Evolutionary conservation across 2,888 invertebrate species (phyloP).

Genomic region (Lasioglossum morio): DNA sequence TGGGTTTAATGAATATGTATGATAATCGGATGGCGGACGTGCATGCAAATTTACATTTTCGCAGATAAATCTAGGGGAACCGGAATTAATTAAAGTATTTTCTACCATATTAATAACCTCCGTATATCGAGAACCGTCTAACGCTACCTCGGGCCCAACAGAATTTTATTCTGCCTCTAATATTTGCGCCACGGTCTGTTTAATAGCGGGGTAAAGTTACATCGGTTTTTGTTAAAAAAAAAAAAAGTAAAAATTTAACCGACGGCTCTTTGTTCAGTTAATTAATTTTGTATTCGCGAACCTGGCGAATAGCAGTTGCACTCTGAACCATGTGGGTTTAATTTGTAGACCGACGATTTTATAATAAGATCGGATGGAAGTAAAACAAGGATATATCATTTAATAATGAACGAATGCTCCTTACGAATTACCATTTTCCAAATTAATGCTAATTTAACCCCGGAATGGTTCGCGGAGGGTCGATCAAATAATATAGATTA

Average conservation of each 20-base stretch:
- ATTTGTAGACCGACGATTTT: not conserved
- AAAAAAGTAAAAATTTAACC: not conserved
- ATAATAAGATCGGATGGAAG: not conserved
- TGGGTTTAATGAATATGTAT: not conserved
- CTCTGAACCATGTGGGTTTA: not conserved
- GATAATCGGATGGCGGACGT: not conserved
- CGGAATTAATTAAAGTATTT: conserved; percentile 2
- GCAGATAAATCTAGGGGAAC: not conserved
- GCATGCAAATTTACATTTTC: not conserved
- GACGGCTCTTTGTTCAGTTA: not conserved
- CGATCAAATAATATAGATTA: not conserved
- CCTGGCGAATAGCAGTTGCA: not conserved
- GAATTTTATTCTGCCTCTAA: not conserved
- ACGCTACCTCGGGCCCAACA: not conserved
- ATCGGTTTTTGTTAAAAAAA: not conserved
- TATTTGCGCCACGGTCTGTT: not conserved
- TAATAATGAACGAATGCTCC: not conserved
- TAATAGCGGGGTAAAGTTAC: not conserved
- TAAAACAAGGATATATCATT: not conserved
- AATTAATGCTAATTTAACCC: no score
- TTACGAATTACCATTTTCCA: no score
- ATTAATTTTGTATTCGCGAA: not conserved
- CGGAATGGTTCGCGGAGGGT: no score
- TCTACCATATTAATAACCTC: not conserved
- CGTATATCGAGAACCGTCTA: not conserved